phyloP scores from a whole-genome alignment of 2,888 invertebrate species.

The Galerucella pusilla region DNA sequence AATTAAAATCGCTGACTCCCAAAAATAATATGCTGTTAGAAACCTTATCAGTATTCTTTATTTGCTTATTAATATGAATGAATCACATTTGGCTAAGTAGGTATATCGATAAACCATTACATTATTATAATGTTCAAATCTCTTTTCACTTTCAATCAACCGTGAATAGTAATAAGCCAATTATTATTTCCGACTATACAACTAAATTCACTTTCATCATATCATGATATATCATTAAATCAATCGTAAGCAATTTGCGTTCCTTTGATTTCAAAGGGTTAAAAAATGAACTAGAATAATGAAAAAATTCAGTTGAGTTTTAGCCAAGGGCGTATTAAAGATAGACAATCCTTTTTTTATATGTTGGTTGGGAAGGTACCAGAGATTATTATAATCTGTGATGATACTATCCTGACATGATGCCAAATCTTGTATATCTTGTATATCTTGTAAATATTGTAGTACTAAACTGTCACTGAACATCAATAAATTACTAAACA shows the following conservation, averaged over 20 bases:
- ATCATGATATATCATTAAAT: neutral
- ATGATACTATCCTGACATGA: no score
- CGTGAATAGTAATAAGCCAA: constrained; percentile 12
- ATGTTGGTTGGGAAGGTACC: no score
- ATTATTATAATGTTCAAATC: neutral
- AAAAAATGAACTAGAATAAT: neutral
- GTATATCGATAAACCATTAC: constrained; percentile 2
- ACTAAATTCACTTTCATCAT: constrained; percentile 6
- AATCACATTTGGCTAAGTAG: neutral
- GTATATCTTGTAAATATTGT: no score
- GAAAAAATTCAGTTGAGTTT: no score
- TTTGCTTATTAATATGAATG: neutral
- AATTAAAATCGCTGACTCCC: no score
- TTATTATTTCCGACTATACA: neutral
- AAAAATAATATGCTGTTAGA: no score
- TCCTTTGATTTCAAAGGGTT: neutral
- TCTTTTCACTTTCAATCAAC: constrained; percentile 16
- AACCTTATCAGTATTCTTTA: neutral
- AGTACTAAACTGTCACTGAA: no score
- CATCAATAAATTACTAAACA: no score
- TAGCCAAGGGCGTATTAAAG: no score
- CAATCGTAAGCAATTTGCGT: neutral
- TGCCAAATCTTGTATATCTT: no score
- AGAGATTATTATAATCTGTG: no score
- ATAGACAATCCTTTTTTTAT: no score